phyloP scores from a whole-genome alignment of 2,797 vertebrate genomes.

The Propithecus perrieri region DNA sequence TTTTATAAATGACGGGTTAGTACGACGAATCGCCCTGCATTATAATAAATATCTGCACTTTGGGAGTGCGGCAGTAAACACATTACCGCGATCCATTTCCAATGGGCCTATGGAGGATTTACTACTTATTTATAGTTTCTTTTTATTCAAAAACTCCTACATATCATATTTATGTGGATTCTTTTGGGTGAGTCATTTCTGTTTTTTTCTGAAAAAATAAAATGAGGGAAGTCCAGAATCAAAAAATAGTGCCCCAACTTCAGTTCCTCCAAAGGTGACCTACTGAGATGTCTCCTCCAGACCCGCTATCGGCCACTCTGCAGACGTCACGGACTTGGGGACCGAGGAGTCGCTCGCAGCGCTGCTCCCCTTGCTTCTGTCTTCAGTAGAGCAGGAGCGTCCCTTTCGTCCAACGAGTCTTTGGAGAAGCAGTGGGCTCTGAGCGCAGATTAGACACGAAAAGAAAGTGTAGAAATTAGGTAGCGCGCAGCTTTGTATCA shows the following conservation, averaged over 20 bases:
- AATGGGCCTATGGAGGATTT: conserved; percentile 73
- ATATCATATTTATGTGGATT: conserved; percentile 70
- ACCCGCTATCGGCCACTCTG: background rate
- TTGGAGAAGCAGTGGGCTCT: background rate
- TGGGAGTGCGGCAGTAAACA: conserved; percentile 72
- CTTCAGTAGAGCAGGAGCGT: conserved; percentile 56
- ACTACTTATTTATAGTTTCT: conserved; percentile 73
- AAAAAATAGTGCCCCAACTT: conserved; percentile 14
- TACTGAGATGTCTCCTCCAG: conserved; percentile 41
- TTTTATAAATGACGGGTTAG: conserved; percentile 68
- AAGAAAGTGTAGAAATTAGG: conserved; percentile 64
- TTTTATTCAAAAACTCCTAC: conserved; percentile 73
- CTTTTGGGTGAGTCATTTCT: conserved; percentile 61
- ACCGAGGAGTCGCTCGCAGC: background rate
- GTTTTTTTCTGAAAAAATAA: conserved; percentile 72
- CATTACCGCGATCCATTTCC: conserved; percentile 77
- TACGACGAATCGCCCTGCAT: conserved; percentile 68
- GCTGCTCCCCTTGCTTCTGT: conserved; percentile 41
- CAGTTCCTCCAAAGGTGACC: conserved; percentile 68
- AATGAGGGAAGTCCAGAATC: background rate
- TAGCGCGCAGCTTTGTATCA: conserved; percentile 29
- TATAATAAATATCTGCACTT: conserved; percentile 79
- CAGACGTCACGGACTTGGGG: background rate
- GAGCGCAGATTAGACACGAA: conserved; percentile 54
- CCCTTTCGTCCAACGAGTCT: conserved; percentile 58